Evolutionary conservation across 2,797 vertebrate species (phyloP).

Genomic region (Rhinogobio ventralis): DNA sequence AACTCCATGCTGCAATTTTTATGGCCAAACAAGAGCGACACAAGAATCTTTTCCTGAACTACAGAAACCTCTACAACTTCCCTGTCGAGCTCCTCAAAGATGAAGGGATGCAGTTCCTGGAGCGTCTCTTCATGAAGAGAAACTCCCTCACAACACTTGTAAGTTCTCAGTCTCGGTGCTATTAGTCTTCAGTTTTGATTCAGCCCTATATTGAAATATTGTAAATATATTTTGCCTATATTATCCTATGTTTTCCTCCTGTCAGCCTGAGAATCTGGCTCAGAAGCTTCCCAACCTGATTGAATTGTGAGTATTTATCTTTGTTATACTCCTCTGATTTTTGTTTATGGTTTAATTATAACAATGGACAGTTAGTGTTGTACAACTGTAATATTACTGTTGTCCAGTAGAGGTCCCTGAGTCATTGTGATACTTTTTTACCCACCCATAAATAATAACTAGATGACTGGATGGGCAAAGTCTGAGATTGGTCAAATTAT

Average conservation of each 20-base stretch:
- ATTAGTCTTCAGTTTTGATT: not conserved
- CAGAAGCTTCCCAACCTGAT: slow-evolving; percentile 98
- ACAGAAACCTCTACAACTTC: slow-evolving; percentile 91
- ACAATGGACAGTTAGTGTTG: not conserved
- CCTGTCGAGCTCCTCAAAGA: slow-evolving; percentile 91
- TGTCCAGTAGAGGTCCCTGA: slow-evolving; percentile 64
- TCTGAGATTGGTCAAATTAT: not conserved
- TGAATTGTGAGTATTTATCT: slow-evolving; percentile 89
- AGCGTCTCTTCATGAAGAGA: slow-evolving; percentile 97
- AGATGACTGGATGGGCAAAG: too few species aligned
- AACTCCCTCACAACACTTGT: slow-evolving; percentile 96
- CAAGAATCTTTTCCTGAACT: slow-evolving; percentile 98
- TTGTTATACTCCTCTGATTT: not conserved
- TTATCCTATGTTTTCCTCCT: not conserved
- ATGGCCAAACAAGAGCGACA: slow-evolving; percentile 94
- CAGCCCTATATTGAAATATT: not conserved
- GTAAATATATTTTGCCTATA: not conserved
- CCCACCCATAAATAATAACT: not conserved
- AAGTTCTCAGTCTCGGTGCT: slow-evolving; percentile 48
- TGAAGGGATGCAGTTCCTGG: slow-evolving; percentile 93
- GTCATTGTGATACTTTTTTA: not conserved
- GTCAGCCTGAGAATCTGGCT: slow-evolving; percentile 94
- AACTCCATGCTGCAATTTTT: slow-evolving; percentile 90
- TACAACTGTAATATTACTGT: slow-evolving; percentile 21
- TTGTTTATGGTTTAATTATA: not conserved